Evolutionary conservation across 2,113 vertebrate species (phyloP).

Genomic region (Apteryx mantelli): DNA sequence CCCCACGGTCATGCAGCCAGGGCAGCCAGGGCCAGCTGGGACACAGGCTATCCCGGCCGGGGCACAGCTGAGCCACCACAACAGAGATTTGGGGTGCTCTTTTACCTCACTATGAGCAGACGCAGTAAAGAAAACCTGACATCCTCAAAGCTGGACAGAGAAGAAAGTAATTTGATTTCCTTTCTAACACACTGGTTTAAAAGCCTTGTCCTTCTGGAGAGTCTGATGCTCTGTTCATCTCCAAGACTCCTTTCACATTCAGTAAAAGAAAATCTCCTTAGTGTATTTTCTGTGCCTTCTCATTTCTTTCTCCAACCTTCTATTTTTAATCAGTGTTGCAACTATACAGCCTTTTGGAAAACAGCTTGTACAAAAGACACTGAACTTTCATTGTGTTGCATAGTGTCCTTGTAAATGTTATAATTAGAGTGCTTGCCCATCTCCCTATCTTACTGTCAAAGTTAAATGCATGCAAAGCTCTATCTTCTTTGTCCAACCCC

Average conservation of each 20-base stretch:
- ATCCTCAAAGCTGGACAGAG: not conserved
- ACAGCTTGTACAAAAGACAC: not conserved
- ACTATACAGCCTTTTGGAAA: not conserved
- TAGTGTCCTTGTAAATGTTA: not conserved
- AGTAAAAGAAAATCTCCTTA: not conserved
- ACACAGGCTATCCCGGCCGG: not conserved
- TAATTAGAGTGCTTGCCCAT: not conserved
- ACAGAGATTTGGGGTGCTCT: rapidly evolving
- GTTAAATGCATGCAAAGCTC: not conserved
- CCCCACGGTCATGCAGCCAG: not conserved
- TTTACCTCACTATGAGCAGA: not conserved
- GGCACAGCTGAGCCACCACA: not conserved
- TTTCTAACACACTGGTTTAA: not conserved
- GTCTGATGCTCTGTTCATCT: not conserved
- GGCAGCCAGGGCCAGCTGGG: not conserved
- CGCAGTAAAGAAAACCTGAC: not conserved
- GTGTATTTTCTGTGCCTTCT: not conserved
- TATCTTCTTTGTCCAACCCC: not conserved
- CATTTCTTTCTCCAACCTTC: not conserved
- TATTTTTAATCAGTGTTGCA: not conserved
- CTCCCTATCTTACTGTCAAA: not conserved
- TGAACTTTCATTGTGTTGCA: not conserved
- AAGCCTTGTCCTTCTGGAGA: not conserved
- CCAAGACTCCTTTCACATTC: not conserved
- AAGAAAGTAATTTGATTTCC: not conserved